A percentile compares a stretch with the other conserved stretches of the same genome.
phyloP scores from a whole-genome alignment of 2,797 vertebrate species.

The Lutra lutra region DNA sequence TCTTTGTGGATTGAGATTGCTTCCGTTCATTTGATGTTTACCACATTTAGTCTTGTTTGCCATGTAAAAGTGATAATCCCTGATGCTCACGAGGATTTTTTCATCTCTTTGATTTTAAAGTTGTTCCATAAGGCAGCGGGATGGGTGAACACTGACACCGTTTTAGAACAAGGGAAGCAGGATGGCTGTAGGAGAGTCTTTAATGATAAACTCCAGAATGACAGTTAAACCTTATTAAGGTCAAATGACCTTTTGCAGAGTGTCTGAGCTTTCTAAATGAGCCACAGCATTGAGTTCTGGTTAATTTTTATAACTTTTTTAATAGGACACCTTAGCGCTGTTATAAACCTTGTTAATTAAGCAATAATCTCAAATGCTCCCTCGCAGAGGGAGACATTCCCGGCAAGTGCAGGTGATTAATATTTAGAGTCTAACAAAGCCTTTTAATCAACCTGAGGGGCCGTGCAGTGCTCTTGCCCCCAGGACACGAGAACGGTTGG shows the following conservation, averaged over 20 bases:
- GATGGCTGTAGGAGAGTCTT: not conserved
- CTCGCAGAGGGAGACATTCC: constrained; percentile 84
- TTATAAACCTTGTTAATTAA: constrained; percentile 88
- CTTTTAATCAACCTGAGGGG: constrained; percentile 80
- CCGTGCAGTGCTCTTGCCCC: constrained; percentile 31
- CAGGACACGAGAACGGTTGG: constrained; percentile 35
- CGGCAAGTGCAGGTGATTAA: constrained; percentile 83
- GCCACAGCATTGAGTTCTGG: constrained; percentile 80
- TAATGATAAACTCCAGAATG: constrained; percentile 43
- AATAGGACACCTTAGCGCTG: constrained; percentile 84
- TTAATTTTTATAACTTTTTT: constrained; percentile 88
- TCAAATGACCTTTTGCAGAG: constrained; percentile 83
- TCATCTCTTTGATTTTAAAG: constrained; percentile 59
- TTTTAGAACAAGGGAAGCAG: not conserved
- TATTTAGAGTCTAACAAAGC: constrained; percentile 81
- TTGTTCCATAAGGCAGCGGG: not conserved
- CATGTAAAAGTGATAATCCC: constrained; percentile 40
- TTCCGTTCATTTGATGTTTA: constrained; percentile 54
- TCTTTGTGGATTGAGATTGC: not conserved
- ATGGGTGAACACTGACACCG: not conserved
- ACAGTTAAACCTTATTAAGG: constrained; percentile 81
- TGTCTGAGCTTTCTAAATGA: constrained; percentile 83
- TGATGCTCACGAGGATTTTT: not conserved
- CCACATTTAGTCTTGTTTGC: constrained; percentile 22
- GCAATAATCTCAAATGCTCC: constrained; percentile 85